phyloP scores from a whole-genome alignment of 2,888 invertebrate species.

The Lagria hirta region DNA sequence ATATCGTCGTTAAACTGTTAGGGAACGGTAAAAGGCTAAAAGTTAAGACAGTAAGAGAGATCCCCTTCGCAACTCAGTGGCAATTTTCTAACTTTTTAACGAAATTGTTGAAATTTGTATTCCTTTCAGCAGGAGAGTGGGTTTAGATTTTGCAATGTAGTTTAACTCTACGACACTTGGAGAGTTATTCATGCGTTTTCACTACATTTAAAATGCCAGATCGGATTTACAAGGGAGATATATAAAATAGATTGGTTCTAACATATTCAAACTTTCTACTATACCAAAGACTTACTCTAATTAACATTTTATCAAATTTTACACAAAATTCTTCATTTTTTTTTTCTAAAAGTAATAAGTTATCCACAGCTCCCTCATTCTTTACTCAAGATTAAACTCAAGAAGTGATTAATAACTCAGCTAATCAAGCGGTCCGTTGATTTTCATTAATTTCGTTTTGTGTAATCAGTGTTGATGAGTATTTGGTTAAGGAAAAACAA shows the following conservation, averaged over 20 bases:
- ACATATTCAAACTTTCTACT: conserved; percentile 9
- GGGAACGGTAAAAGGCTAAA: conserved; percentile 35
- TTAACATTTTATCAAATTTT: too few relatives aligned
- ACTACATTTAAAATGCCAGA: conserved; percentile 24
- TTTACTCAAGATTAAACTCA: conserved; percentile 30
- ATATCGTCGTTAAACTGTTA: conserved; percentile 39
- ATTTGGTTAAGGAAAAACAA: conserved; percentile 22
- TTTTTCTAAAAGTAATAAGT: too few relatives aligned
- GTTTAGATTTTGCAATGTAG: conserved; percentile 48
- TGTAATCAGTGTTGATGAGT: conserved; percentile 24
- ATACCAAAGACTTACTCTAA: too few relatives aligned
- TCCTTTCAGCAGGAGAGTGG: conserved; percentile 45
- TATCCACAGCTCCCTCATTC: conserved; percentile 19
- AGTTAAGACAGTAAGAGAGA: conserved; percentile 40
- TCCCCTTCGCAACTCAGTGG: conserved; percentile 40
- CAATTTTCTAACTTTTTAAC: conserved; percentile 50
- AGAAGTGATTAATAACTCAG: conserved; percentile 48
- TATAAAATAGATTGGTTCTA: conserved; percentile 13
- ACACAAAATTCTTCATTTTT: too few relatives aligned
- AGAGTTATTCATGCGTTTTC: conserved; percentile 36
- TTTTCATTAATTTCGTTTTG: conserved; percentile 48
- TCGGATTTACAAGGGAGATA: conserved; percentile 15
- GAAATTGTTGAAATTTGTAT: conserved; percentile 50
- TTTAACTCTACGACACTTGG: conserved; percentile 41
- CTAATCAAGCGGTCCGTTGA: conserved; percentile 50